These are phyloP conservation scores for Glossophaga mutica DNA, from an alignment of 2,797 vertebrate genomes.

Conservation along the genomic window DNA sequence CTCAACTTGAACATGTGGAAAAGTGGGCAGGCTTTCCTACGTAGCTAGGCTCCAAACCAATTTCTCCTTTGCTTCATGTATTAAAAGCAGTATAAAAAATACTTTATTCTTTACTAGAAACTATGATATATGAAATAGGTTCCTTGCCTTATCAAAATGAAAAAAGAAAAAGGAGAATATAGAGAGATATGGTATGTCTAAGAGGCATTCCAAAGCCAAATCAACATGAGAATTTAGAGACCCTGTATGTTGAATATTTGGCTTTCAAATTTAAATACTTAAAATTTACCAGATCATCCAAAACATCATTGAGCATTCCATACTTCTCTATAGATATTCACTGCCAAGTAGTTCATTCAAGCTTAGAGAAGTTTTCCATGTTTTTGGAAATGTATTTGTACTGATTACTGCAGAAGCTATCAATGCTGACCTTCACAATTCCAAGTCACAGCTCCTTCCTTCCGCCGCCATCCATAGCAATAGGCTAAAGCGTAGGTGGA, in stretches of 20 bases:
- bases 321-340: neutral
- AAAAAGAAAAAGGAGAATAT: neutral
- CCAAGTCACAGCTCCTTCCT: neutral
- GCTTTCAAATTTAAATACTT: constrained; percentile 32
- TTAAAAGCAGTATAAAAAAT: neutral
- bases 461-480: neutral
- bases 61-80: neutral
- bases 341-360: neutral
- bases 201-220: neutral
- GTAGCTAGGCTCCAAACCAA: neutral
- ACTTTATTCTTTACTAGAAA: neutral
- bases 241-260: neutral
- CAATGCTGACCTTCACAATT: neutral
- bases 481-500: neutral
- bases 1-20: neutral
- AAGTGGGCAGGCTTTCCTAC: neutral
- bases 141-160: neutral
- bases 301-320: neutral
- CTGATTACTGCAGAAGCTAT: neutral
- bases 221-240: neutral
- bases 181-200: neutral
- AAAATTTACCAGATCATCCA: constrained; percentile 10
- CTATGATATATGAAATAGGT: neutral
- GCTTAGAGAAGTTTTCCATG: neutral
- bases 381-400: neutral